Base-by-base conservation (phyloP, 2,888 invertebrate genomes). In the Hypercompe scribonia region DNA sequence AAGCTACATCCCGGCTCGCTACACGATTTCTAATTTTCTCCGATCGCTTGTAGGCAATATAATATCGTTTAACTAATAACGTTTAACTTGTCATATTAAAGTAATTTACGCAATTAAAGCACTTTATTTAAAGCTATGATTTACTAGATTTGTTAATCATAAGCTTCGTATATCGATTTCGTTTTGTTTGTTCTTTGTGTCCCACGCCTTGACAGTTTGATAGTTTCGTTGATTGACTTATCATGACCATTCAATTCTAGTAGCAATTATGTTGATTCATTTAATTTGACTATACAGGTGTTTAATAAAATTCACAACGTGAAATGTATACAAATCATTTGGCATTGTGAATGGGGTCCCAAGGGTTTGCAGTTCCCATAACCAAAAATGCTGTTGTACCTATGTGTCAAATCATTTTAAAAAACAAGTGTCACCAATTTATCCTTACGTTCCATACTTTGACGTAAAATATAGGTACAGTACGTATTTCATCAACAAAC, bases 1-100 rank as follows among this genome's bases (percentile, higher is more conserved):
- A 91, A 91, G 90, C 88, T 78, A 84, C 90, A 90, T 91, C 90
- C 91, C 88, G 88, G 83, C 86, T 71, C 81, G 80, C 82, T 82
- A 81, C 79, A 77, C 76, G 85, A 87, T 94, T 93, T 93, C 93
- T 92, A 90, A 90, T 90, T 94, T 93, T 85, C 84, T 80, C 84
- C 79, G 63, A 78, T 79, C 79, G 65, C 77, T 79, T 74, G 87
- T 86, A 82, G 77, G 82, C 81, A 76, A 80, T 78, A 75, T 79
- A 78, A 79, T 80, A 78, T 78, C 66, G 76, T 73, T 75, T 70
- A 68, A 67, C 69, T 68, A 68, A 58, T 66, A 31, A 21, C 42
- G 84, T 87, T 86, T 88, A 88, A 86, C 83, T 84, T 88, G 84
- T 84, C 85, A 81, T 84, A 81, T 88, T 86, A 81, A 75, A n/a